Conservation (phyloP, 2,797 vertebrate species). For the Fratercula arctica region DNA sequence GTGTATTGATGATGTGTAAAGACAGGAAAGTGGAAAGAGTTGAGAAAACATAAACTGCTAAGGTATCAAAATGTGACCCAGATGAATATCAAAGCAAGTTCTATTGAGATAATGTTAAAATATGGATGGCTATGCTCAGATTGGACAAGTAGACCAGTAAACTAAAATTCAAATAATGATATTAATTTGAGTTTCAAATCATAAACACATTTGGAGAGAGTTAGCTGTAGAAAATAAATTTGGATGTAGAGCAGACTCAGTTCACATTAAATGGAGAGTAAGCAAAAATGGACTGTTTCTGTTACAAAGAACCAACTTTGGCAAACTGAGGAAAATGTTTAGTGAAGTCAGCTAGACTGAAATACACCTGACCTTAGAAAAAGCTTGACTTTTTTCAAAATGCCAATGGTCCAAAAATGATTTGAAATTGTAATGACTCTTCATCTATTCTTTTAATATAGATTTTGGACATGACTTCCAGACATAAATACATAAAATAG, state of each 20-base stretch:
- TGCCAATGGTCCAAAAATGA: rapidly evolving
- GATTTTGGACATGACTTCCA: background rate
- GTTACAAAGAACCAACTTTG: background rate
- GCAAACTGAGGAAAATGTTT: background rate
- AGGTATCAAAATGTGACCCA: background rate
- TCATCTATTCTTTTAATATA: background rate
- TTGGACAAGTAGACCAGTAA: background rate
- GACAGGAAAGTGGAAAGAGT: background rate
- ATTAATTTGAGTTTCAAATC: background rate
- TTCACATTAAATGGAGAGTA: background rate
- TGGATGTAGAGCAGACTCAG: background rate
- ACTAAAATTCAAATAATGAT: background rate
- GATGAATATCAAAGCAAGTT: background rate
- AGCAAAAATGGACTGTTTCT: background rate
- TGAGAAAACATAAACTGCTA: background rate
- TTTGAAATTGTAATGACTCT: background rate
- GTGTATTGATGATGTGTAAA: background rate
- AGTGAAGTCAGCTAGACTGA: background rate
- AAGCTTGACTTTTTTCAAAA: background rate
- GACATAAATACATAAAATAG: background rate
- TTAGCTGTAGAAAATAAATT: background rate
- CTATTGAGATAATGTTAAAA: background rate
- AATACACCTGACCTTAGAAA: background rate
- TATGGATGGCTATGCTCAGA: background rate
- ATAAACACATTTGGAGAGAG: background rate